Evolutionary conservation across 2,797 vertebrate species (phyloP).

Genomic region (Molothrus ater): DNA sequence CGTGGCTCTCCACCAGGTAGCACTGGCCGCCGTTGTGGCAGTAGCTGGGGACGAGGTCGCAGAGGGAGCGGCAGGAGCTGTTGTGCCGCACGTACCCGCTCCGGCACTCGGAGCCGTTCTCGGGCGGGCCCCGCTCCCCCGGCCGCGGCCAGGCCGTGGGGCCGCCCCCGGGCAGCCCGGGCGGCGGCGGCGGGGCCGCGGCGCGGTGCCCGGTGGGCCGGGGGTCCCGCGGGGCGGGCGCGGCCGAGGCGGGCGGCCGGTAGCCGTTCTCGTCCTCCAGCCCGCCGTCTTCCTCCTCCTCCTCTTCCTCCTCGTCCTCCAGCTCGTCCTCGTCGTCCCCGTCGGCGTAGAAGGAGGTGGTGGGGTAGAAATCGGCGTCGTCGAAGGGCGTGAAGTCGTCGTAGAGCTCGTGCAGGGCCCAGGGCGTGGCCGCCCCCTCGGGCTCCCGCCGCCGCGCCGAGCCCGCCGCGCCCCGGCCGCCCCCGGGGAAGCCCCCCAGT

Average conservation of each 20-base stretch:
- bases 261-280: constrained; percentile 79
- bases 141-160: constrained; percentile 54
- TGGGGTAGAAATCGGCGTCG: constrained; percentile 84
- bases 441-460: constrained; percentile 69
- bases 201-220: constrained; percentile 52
- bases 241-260: constrained; percentile 62
- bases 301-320: constrained; percentile 78
- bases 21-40: constrained; percentile 98
- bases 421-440: constrained; percentile 79
- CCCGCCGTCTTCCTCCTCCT: constrained; percentile 76
- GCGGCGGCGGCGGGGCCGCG: constrained; percentile 40
- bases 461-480: constrained; percentile 68
- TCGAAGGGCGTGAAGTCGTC: constrained; percentile 91
- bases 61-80: constrained; percentile 89
- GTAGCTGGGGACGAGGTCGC: constrained; percentile 88
- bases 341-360: constrained; percentile 82
- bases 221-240: constrained; percentile 41
- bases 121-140: neutral
- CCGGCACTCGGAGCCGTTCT: constrained; percentile 82
- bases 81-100: constrained; percentile 85
- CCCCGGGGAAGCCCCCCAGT: constrained; percentile 64
- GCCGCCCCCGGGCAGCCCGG: constrained; percentile 41
- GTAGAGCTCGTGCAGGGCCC: constrained; percentile 85
- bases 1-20: constrained; percentile 88
- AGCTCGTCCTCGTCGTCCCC: constrained; percentile 81